A percentile compares a stretch with the other conserved stretches of the same genome.
phyloP scores from a whole-genome alignment of 2,113 vertebrate genomes.

The Tragelaphus strepsiceros region DNA sequence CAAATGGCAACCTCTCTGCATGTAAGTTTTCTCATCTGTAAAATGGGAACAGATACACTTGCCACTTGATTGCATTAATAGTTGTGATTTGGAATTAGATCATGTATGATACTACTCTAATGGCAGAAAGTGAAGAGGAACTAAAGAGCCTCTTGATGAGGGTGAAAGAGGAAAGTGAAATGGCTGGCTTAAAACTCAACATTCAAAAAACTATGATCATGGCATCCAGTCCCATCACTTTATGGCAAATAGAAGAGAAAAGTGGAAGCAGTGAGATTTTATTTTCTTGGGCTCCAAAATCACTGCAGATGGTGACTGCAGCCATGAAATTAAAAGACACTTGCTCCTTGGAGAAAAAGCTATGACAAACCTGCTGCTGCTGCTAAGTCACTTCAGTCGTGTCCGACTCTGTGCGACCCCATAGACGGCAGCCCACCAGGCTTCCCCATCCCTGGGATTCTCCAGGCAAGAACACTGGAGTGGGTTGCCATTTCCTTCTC shows the following conservation, averaged over 20 bases:
- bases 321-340: background rate
- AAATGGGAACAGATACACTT: background rate
- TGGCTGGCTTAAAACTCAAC: background rate
- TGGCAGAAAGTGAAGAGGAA: background rate
- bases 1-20: slow-evolving; percentile 10
- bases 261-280: background rate
- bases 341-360: background rate
- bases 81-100: background rate
- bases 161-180: background rate
- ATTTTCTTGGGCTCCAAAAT: background rate
- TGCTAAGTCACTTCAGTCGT: no score
- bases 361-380: background rate
- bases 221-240: background rate
- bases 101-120: background rate
- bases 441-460: no score
- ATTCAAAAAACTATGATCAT: background rate
- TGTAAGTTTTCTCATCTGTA: background rate
- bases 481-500: no score
- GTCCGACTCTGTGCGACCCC: no score
- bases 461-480: no score
- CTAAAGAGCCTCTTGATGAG: background rate
- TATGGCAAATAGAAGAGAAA: background rate
- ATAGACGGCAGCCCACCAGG: no score
- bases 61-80: background rate
- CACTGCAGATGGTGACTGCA: background rate